These are phyloP conservation scores for Podarcis muralis DNA, from an alignment of 2,113 vertebrate species.

Conservation along the genomic window DNA sequence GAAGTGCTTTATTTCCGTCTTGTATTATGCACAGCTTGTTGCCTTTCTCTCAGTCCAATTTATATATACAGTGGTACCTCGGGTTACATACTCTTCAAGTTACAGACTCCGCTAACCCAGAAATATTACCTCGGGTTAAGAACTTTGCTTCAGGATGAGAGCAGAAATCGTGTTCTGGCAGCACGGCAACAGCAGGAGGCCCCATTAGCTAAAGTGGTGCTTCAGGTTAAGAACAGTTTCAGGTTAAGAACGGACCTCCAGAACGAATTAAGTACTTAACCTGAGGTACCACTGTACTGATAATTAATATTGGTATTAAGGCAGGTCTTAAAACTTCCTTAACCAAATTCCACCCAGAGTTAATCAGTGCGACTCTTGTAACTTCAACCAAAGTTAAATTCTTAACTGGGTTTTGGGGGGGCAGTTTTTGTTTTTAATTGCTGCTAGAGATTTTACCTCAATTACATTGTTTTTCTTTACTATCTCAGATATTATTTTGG, in stretches of 20 bases:
- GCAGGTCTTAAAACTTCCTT: neutral
- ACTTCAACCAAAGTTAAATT: neutral
- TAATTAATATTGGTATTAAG: neutral
- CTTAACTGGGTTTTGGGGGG: neutral
- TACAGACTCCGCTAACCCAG: no score
- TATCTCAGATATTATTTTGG: conserved; percentile 87
- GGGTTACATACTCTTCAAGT: no score
- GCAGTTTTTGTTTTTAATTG: neutral
- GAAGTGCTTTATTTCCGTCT: neutral
- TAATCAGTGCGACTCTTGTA: neutral
- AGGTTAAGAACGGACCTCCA: no score
- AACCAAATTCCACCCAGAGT: neutral
- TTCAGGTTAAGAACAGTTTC: no score
- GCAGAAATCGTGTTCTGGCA: no score
- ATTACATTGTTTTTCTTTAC: conserved; percentile 36
- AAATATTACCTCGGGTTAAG: no score
- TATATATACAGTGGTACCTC: no score
- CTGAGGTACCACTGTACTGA: no score
- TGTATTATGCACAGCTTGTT: neutral
- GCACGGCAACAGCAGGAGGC: no score
- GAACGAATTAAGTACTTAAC: no score
- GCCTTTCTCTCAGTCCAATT: neutral
- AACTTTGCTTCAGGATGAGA: no score
- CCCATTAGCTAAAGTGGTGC: no score
- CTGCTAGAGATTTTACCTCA: neutral